Conservation (phyloP, 2,888 invertebrate genomes). For the Amiota communis region DNA sequence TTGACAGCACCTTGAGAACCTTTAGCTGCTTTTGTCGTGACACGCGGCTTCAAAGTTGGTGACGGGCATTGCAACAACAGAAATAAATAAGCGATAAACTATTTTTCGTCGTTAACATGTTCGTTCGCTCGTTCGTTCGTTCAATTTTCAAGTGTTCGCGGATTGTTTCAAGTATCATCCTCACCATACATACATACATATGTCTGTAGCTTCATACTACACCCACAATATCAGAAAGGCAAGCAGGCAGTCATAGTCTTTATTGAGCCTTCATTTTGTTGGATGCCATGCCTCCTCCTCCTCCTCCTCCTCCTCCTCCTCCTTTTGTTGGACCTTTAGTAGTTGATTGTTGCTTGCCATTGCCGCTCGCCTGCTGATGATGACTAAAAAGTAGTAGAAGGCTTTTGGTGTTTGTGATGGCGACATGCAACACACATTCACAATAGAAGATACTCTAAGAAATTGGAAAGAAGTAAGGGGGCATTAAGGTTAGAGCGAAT, state of each 20-base stretch:
- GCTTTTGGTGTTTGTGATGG: too few species aligned
- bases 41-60: conserved; percentile 3
- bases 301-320: too few species aligned
- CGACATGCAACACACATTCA: not conserved
- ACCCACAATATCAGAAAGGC: not conserved
- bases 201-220: conserved; percentile 36
- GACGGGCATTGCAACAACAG: not conserved
- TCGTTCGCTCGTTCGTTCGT: conserved; percentile 60
- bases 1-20: conserved; percentile 57
- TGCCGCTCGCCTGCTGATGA: too few species aligned
- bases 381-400: too few species aligned
- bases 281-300: too few species aligned
- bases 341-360: too few species aligned
- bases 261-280: too few species aligned
- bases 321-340: too few species aligned
- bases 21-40: conserved; percentile 44
- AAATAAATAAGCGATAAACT: conserved; percentile 51
- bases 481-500: too few species aligned
- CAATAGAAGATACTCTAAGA: not conserved
- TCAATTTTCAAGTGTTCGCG: conserved; percentile 44
- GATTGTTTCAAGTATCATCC: too few species aligned
- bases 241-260: not conserved
- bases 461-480: not conserved
- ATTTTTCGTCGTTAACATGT: conserved; percentile 62
- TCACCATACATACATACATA: conserved; percentile 28